These are phyloP conservation scores for Zaprionus kolodkinae DNA, from an alignment of 1,140 invertebrate species.

Conservation along the genomic window DNA sequence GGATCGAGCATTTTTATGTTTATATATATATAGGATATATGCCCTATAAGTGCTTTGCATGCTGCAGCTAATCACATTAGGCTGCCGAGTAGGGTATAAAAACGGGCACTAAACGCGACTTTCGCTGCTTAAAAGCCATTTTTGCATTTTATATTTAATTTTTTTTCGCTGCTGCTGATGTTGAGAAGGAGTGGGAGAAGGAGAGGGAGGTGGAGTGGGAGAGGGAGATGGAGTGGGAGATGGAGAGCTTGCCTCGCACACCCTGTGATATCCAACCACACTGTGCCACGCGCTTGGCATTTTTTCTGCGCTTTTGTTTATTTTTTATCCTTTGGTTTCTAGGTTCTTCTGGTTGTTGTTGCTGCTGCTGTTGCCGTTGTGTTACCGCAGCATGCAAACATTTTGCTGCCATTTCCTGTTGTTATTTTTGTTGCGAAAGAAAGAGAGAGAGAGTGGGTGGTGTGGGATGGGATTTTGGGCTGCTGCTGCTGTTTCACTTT, in stretches of 20 bases:
- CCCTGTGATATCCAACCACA: background rate
- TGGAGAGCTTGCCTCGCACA: too few species aligned
- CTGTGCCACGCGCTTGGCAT: conserved; percentile 25
- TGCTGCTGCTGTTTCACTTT: conserved; percentile 39
- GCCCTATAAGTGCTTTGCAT: background rate
- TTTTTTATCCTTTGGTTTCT: conserved; percentile 55
- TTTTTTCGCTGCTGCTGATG: conserved; percentile 27
- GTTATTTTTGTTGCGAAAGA: conserved; percentile 1
- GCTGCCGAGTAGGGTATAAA: background rate
- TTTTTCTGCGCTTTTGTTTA: conserved; percentile 59
- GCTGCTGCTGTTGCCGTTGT: conserved; percentile 51
- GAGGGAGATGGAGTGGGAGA: too few species aligned
- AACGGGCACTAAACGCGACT: conserved; percentile 61
- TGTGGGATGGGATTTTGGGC: background rate
- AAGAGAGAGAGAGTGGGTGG: background rate
- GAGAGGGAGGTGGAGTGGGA: too few species aligned
- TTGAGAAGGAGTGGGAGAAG: too few species aligned
- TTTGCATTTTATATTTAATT: conserved; percentile 81
- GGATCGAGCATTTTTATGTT: background rate
- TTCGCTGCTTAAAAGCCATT: conserved; percentile 78
- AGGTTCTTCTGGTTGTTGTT: conserved; percentile 22
- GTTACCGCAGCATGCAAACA: conserved; percentile 72
- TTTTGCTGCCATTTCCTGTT: conserved; percentile 63
- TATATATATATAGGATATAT: background rate
- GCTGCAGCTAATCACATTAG: conserved; percentile 4